Conservation (phyloP, 2,797 vertebrate species). For the Helicolenus hilgendorfi region DNA sequence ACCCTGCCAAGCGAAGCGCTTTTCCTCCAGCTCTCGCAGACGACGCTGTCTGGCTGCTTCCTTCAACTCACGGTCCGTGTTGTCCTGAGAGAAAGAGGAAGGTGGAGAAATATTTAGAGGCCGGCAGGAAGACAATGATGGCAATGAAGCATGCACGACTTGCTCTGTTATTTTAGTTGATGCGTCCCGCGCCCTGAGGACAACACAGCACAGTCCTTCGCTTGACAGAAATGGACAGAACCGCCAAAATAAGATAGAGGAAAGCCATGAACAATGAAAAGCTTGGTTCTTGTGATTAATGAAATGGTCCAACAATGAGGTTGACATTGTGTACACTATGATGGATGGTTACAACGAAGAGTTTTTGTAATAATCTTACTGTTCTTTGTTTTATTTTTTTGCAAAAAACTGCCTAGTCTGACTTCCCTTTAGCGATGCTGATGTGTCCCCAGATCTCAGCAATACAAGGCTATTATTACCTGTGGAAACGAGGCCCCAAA, state of each 20-base stretch:
- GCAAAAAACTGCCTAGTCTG: neutral
- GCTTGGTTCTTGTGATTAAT: neutral
- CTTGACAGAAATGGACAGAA: neutral
- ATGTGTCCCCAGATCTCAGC: neutral
- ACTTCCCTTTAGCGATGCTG: neutral
- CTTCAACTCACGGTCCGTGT: slow-evolving; percentile 93
- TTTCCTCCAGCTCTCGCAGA: slow-evolving; percentile 93
- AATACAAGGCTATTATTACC: neutral
- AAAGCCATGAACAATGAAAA: too few species aligned
- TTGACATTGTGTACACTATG: neutral
- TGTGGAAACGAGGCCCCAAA: neutral
- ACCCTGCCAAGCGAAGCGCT: slow-evolving; percentile 92
- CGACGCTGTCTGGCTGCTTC: slow-evolving; percentile 93
- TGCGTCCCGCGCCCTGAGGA: neutral
- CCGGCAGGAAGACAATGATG: neutral
- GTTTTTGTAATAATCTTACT: neutral
- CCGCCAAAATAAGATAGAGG: neutral
- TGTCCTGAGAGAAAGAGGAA: slow-evolving; percentile 90
- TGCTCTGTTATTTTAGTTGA: neutral
- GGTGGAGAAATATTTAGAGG: neutral
- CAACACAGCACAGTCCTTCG: neutral
- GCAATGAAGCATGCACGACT: too few species aligned
- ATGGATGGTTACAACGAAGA: neutral
- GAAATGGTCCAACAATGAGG: neutral
- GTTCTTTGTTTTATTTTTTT: neutral